A percentile compares a stretch with the other conserved stretches of the same genome.
These are phyloP conservation scores for Drosophila obscura DNA, from an alignment of 1,140 invertebrate species.

Conservation along the genomic window DNA sequence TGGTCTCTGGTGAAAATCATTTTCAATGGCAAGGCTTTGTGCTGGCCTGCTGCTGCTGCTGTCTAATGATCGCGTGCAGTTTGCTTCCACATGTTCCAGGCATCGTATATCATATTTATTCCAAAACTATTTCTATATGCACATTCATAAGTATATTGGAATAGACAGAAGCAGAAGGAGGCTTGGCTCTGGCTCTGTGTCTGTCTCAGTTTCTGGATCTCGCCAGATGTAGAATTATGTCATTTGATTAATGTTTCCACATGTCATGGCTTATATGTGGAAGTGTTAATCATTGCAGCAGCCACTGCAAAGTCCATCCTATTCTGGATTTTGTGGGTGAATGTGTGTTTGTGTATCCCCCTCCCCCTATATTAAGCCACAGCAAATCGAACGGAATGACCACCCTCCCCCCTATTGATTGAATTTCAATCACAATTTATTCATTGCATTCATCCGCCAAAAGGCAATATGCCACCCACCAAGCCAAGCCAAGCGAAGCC, in stretches of 20 bases:
- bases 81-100: slow-evolving; percentile 67
- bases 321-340: slow-evolving; percentile 9
- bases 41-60: slow-evolving; percentile 46
- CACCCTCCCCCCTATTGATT: background rate
- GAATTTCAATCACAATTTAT: slow-evolving; percentile 20
- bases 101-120: slow-evolving; percentile 80
- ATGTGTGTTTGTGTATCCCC: too few relatives aligned
- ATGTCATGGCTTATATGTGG: slow-evolving; percentile 63
- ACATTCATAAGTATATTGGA: slow-evolving; percentile 45
- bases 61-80: slow-evolving; percentile 81
- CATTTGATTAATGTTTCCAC: slow-evolving; percentile 68
- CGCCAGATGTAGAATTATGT: slow-evolving; percentile 64
- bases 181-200: slow-evolving; percentile 1
- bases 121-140: slow-evolving; percentile 69
- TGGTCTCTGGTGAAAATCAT: slow-evolving; percentile 50
- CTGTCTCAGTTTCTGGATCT: too few relatives aligned
- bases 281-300: slow-evolving; percentile 62
- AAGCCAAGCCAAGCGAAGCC: background rate
- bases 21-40: slow-evolving; percentile 81
- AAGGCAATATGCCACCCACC: slow-evolving; percentile 52
- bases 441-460: slow-evolving; percentile 17
- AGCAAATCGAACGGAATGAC: slow-evolving; percentile 27
- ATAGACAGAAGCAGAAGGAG: slow-evolving; percentile 19
- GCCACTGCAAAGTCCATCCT: slow-evolving; percentile 16
- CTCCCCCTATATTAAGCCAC: too few relatives aligned